A percentile compares a stretch with the other conserved stretches of the same genome.
These are phyloP conservation scores for Pterostichus madidus DNA, from an alignment of 2,888 invertebrate species.

Conservation along the genomic window DNA sequence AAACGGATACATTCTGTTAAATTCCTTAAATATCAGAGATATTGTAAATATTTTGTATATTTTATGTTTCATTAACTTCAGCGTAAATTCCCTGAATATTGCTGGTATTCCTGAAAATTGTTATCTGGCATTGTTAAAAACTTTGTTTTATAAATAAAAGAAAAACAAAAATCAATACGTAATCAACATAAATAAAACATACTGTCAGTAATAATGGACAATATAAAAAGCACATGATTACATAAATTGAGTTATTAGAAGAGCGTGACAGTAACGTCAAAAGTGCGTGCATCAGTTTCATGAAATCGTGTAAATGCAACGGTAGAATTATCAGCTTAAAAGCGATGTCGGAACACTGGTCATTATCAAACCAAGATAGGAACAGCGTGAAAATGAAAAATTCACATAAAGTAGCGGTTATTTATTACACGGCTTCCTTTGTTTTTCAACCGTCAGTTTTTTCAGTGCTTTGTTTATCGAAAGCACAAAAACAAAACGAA, in stretches of 20 bases:
- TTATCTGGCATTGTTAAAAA: neutral
- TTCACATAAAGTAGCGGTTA: slow-evolving; percentile 37
- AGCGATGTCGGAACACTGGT: slow-evolving; percentile 13
- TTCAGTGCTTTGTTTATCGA: slow-evolving; percentile 21
- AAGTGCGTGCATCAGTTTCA: slow-evolving; percentile 32
- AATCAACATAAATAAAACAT: neutral
- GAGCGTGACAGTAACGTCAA: slow-evolving; percentile 8
- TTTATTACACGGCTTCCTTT: slow-evolving; percentile 23
- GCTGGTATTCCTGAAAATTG: neutral
- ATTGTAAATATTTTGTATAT: neutral
- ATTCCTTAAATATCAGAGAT: no score
- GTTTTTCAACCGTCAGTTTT: slow-evolving; percentile 17
- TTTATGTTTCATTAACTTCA: slow-evolving; percentile 7
- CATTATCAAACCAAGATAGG: slow-evolving; percentile 32
- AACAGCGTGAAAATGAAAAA: slow-evolving; percentile 39
- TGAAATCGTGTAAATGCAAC: slow-evolving; percentile 23
- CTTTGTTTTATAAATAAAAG: no score
- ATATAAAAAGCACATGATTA: slow-evolving; percentile 17
- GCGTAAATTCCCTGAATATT: neutral
- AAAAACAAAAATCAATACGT: neutral
- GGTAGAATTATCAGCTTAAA: slow-evolving; percentile 12
- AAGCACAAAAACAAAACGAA: slow-evolving; percentile 35
- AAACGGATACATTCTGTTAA: no score
- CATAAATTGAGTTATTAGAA: slow-evolving; percentile 7
- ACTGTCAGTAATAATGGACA: slow-evolving; percentile 7